phyloP scores from a whole-genome alignment of 2,888 invertebrate species.

The Blomia tropicalis region DNA sequence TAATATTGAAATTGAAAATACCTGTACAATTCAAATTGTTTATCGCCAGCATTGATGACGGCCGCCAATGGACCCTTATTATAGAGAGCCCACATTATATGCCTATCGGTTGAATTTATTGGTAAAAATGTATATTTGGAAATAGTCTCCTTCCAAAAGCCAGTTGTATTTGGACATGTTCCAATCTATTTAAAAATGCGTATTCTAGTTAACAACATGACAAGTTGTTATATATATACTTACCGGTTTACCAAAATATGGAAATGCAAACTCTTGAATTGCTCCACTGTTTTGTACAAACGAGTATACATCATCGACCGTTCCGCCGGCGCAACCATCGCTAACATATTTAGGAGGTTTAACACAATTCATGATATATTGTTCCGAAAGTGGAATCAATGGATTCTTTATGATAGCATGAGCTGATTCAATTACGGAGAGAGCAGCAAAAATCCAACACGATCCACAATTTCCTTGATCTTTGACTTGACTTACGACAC shows the following conservation, averaged over 20 bases:
- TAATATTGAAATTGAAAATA: background rate
- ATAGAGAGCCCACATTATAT: constrained; percentile 1
- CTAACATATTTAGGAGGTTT: background rate
- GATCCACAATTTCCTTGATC: constrained; percentile 18
- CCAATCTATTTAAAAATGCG: background rate
- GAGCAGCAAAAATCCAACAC: constrained; percentile 5
- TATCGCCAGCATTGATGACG: constrained; percentile 13
- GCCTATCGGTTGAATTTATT: background rate
- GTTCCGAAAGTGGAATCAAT: constrained; percentile 1
- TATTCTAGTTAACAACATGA: background rate
- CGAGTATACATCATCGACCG: background rate
- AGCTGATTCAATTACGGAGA: constrained; percentile 5
- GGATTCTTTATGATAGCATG: constrained; percentile 7
- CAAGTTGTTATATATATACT: background rate
- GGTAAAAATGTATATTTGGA: background rate
- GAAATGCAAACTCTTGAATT: background rate
- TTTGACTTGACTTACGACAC: background rate
- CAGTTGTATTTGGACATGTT: background rate
- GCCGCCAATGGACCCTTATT: constrained; percentile 10
- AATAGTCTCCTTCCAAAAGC: background rate
- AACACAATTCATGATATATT: constrained; percentile 13
- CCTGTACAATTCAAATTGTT: constrained; percentile 17
- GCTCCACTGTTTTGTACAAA: background rate
- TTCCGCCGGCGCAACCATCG: constrained; percentile 15
- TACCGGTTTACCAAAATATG: background rate